Conservation (phyloP, 2,888 invertebrate genomes). For the Callyntrura sp. region DNA sequence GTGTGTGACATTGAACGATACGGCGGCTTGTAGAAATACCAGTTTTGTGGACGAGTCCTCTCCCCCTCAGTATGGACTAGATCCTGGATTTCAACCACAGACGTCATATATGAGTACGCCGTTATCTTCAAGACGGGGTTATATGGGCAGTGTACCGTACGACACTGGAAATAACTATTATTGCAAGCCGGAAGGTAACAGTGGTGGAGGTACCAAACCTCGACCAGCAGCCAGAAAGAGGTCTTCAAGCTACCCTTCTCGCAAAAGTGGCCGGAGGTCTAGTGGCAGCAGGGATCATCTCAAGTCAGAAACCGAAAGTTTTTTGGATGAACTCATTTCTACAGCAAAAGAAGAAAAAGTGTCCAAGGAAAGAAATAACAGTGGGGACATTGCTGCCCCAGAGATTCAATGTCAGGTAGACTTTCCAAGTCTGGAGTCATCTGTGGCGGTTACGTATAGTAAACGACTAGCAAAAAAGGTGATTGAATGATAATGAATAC, state of each 20-base stretch:
- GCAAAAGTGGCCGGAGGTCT: constrained; percentile 24
- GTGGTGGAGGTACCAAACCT: too few species aligned
- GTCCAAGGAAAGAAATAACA: neutral
- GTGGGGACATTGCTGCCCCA: constrained; percentile 24
- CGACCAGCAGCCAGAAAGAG: neutral
- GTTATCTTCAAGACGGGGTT: neutral
- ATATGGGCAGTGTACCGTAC: neutral
- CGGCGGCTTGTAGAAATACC: constrained; percentile 1
- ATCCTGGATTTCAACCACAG: neutral
- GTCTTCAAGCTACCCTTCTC: constrained; percentile 28
- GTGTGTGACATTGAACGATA: neutral
- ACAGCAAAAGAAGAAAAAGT: constrained; percentile 29
- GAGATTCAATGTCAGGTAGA: constrained; percentile 48
- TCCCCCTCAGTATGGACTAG: constrained; percentile 7
- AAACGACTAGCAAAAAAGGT: constrained; percentile 35
- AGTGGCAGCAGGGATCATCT: constrained; percentile 43
- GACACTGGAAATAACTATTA: neutral
- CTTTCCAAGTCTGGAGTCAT: constrained; percentile 13
- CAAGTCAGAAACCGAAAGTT: constrained; percentile 38
- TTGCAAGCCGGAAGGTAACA: neutral
- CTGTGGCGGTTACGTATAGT: neutral
- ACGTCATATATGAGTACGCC: constrained; percentile 20
- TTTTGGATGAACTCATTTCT: constrained; percentile 35
- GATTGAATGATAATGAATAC: too few species aligned
- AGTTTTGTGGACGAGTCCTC: constrained; percentile 13